Evolutionary conservation across 35 echinoderm and acorn worm genomes (phyloP).

Genomic region (Anneissia japonica): DNA sequence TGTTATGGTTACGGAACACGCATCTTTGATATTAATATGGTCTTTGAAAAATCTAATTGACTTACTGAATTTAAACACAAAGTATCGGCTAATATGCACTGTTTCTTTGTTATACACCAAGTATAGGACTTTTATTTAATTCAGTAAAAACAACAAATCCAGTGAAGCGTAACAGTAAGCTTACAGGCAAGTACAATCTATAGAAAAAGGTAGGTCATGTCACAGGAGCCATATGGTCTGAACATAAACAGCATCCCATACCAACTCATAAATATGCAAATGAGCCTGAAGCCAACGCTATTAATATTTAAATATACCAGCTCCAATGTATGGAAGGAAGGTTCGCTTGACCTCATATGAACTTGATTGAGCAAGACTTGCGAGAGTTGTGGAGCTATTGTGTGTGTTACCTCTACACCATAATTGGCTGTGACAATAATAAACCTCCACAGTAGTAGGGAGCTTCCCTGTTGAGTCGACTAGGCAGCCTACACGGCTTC

Average conservation of each 20-base stretch:
- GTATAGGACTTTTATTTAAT: neutral
- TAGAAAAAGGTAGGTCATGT: neutral
- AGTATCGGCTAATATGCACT: no score
- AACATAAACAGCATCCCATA: neutral
- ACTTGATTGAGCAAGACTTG: slow-evolving; percentile 1
- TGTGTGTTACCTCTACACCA: neutral
- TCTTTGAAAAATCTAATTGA: no score
- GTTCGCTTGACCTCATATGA: neutral
- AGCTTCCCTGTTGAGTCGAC: neutral
- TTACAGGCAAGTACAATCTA: neutral
- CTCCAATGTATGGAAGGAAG: neutral
- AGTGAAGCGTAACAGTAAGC: neutral
- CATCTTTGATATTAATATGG: no score
- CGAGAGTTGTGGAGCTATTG: neutral
- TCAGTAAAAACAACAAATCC: neutral
- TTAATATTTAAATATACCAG: neutral
- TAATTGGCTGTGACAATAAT: slow-evolving; percentile 1
- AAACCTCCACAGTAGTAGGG: neutral
- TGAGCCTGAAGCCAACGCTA: neutral
- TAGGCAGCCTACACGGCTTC: neutral
- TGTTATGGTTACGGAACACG: no score
- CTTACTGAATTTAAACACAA: no score
- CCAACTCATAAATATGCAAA: neutral
- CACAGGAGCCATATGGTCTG: neutral
- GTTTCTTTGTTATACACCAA: neutral